Evolutionary conservation across 2,888 invertebrate genomes (phyloP).

Genomic region (Ochropleura plecta): DNA sequence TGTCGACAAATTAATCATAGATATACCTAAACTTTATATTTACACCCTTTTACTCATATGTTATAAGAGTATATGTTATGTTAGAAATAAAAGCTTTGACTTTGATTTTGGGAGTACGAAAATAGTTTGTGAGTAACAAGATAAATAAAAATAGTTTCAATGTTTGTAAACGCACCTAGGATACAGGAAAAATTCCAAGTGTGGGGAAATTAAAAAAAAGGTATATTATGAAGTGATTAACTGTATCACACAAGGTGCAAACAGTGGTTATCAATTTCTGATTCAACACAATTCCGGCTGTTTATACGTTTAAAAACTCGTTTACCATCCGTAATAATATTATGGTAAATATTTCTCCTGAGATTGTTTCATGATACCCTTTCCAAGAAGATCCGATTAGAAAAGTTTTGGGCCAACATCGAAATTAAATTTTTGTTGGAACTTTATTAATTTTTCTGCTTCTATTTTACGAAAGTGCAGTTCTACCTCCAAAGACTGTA

Average conservation of each 20-base stretch:
- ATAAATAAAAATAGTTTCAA: no score
- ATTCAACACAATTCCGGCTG: not conserved
- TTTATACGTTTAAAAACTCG: not conserved
- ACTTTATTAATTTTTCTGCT: conserved; percentile 32
- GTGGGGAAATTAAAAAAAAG: no score
- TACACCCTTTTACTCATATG: no score
- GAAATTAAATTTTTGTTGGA: conserved; percentile 7
- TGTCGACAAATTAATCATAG: no score
- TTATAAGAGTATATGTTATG: no score
- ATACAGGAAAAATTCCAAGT: no score
- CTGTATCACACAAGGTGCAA: not conserved
- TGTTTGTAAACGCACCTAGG: no score
- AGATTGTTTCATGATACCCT: conserved; percentile 22
- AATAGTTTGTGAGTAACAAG: not conserved
- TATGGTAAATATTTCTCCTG: conserved; percentile 37
- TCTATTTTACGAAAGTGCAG: conserved; percentile 40
- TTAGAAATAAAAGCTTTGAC: no score
- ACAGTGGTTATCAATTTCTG: not conserved
- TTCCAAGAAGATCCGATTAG: conserved; percentile 32
- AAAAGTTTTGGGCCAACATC: conserved; percentile 27
- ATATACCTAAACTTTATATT: no score
- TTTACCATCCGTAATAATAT: conserved; percentile 19
- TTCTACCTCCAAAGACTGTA: conserved; percentile 56
- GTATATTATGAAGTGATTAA: no score
- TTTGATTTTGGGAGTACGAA: no score